Base-by-base conservation (phyloP, 1,140 invertebrate genomes). In the Proales similis region DNA sequence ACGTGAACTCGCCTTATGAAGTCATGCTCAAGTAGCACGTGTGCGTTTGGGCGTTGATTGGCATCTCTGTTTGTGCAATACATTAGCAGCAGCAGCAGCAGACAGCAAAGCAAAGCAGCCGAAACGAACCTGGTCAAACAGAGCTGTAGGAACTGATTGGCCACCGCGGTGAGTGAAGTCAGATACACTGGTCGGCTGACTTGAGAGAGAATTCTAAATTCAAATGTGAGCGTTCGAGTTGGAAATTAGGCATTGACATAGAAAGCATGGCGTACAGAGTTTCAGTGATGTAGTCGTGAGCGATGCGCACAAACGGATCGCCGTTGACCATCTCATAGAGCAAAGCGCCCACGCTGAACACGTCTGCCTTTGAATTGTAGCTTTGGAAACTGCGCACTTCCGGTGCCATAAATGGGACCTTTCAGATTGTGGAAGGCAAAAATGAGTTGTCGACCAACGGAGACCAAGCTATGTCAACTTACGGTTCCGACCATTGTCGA, bases 401-500 rank as follows among this genome's bases (percentile, higher is more conserved):
- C 11, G 51, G 51, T 26, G 51, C 51, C 51, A 57, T 57, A 42
- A 57, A 57, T n/a, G 51, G 51, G 17, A 57, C 45, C 51, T 57
- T 30, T 30, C 7, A 12, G 19, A 38, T 14, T 20, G 17, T 22
- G 30, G 29, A 14, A 20, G 5, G 38, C 14, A 9, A 38, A 36
- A 38, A 2, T 2, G 6, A 24, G 38, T 22, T 38, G 11, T 38
- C 14, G 12, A 19, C 12, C 27, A 26, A 27, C 17, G 7, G 2
- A 0, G 26, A 38, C 11, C 29, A 36, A 17, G 14, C 14, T 36
- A 36, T 36, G 9, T 36, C 9, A 9, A 9, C 33, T 36, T 57
- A 57, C 51, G 5, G 51, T 57, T 57, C 51, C 51, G n/a, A 57
- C 51, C 51, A 57, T 57, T 2, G 51, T 57, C 20, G 51, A 57